A percentile compares a stretch with the other conserved stretches of the same genome.
phyloP scores from a whole-genome alignment of 2,888 invertebrate species.

The Deilephila porcellus region DNA sequence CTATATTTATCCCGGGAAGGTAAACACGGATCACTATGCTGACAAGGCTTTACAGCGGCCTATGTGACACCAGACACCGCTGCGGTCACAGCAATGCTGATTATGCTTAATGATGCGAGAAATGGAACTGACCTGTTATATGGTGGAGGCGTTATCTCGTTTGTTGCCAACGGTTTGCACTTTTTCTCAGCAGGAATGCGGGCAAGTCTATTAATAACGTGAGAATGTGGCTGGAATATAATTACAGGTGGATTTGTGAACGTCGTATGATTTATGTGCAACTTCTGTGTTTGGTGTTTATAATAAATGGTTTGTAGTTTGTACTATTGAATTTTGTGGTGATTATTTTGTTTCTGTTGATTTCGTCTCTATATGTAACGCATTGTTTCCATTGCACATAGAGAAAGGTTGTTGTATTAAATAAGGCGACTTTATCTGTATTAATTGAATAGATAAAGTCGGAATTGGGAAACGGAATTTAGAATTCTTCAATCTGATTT shows the following conservation, averaged over 20 bases:
- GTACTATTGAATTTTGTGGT: not conserved
- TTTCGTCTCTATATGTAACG: too few relatives aligned
- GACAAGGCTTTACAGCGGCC: slow-evolving; percentile 51
- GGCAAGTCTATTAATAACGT: slow-evolving; percentile 24
- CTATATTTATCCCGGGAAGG: slow-evolving; percentile 20
- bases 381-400: too few relatives aligned
- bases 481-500: too few relatives aligned
- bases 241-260: slow-evolving; percentile 11
- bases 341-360: not conserved
- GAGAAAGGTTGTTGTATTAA: too few relatives aligned
- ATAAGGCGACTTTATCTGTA: too few relatives aligned
- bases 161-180: slow-evolving; percentile 16
- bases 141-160: slow-evolving; percentile 6
- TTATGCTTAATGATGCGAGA: slow-evolving; percentile 23
- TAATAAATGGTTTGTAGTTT: not conserved
- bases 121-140: slow-evolving; percentile 10
- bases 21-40: slow-evolving; percentile 40
- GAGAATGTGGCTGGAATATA: slow-evolving; percentile 20
- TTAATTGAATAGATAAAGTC: too few relatives aligned
- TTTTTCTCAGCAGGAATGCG: slow-evolving; percentile 18
- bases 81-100: slow-evolving; percentile 40
- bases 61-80: slow-evolving; percentile 49
- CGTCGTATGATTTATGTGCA: slow-evolving; percentile 10
- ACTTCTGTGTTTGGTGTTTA: not conserved
- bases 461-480: too few relatives aligned